These are phyloP conservation scores for Dynastes tityus DNA, from an alignment of 2,888 invertebrate species.

Conservation along the genomic window DNA sequence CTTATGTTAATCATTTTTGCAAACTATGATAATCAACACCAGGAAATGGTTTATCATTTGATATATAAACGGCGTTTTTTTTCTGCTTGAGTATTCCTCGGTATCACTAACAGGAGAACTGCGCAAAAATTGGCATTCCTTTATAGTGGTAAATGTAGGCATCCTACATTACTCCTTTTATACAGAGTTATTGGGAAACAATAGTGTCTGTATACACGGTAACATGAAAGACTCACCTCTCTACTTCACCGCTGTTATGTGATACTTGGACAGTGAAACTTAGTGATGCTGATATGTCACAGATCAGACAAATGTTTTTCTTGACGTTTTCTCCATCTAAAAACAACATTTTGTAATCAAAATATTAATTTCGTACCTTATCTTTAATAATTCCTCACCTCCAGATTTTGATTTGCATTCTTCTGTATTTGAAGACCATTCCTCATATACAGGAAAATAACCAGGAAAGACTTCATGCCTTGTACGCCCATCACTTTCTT, in stretches of 20 bases:
- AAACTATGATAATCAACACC: too few relatives aligned
- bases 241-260: conserved; percentile 18
- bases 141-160: too few relatives aligned
- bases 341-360: background rate
- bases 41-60: too few relatives aligned
- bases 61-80: too few relatives aligned
- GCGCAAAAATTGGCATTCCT: too few relatives aligned
- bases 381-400: background rate
- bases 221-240: conserved; percentile 23
- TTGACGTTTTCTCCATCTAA: conserved; percentile 17
- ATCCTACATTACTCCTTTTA: too few relatives aligned
- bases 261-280: conserved; percentile 36
- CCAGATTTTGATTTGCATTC: conserved; percentile 3
- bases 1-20: too few relatives aligned
- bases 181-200: too few relatives aligned
- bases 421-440: conserved; percentile 20
- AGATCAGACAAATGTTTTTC: conserved; percentile 37
- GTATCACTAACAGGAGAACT: too few relatives aligned
- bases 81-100: too few relatives aligned
- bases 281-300: conserved; percentile 38
- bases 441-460: conserved; percentile 29
- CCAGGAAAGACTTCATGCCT: conserved; percentile 5
- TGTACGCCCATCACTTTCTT: conserved; percentile 19
- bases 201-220: too few relatives aligned
- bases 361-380: background rate